Base-by-base conservation (phyloP, 2,888 invertebrate species). In the Brachypalpus laphriformis region DNA sequence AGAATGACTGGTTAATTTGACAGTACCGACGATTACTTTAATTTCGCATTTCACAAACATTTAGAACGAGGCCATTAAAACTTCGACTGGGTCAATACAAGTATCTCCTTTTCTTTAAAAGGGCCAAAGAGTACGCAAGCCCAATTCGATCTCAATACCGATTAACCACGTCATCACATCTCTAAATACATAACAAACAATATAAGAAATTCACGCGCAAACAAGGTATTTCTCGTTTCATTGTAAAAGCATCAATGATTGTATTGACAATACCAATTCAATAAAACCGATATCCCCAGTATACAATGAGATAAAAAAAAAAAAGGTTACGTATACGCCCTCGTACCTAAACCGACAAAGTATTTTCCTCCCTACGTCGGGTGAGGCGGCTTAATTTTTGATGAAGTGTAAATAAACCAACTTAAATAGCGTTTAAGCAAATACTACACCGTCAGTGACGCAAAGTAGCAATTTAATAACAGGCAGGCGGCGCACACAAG, bases 391-490 rank as follows among this genome's bases (percentile, higher is more conserved):
- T 65, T 45, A 63, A 65, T 37, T 22, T 20, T 63, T 65, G 63
- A 74, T 74, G 56, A 65, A 16, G 45, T 45, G 63, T 22, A 65
- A 51, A 74, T 37, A 74, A 56, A 45, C 45, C 56, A 22, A 49
- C 31, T 42, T 42, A 34, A 51, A 45, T 54, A 25, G 34, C 37
- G 31, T 72, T 63, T 54, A 54, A 34, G 18, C 45, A 56, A 74
- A 65, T 45, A 34, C 14, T 22, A 25, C 25, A 25, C 5, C 5
- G 22, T 16, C 18, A 63, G 25, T 49, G 56, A 28, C 61, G 45
- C 65, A 49, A 18, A 25, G 51, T 25, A 66, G 51, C 37, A 22
- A 37, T 51, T 51, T 66, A 25, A 25, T 25, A 25, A 25, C 5
- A 40, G 22, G n/a, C n/a, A 34, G 49, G 31, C 6, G n/a, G n/a